Evolutionary conservation across 2,888 invertebrate species (phyloP), one percentile per base, ranked within the genome.

Genomic region (Megamerina dolium): DNA sequence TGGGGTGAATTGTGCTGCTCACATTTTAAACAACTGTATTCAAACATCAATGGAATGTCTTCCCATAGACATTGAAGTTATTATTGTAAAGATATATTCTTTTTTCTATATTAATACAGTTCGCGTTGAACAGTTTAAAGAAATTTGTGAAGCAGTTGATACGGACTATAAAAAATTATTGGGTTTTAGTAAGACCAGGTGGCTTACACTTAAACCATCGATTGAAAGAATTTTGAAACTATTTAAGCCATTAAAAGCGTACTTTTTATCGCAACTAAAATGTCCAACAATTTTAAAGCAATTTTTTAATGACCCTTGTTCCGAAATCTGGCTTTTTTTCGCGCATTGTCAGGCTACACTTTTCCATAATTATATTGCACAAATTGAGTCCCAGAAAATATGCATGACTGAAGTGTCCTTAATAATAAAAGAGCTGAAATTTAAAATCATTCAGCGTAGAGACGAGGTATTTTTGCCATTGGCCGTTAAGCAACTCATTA

Each of bases 1-100:
- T 44, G 36, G 43, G 5, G 46, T 48, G 5, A 46, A 46, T 44
- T 47, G 47, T 36, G 48, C 40, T 42, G 43, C 42, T 17, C 46
- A 48, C 38, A 41, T 50, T 33, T 21, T 49, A 34, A 45, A 45
- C 37, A 48, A 48, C 27, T 44, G 42, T 30, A 46, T 51, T 37
- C 46, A 51, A 45, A 37, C 45, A 5, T 34, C 45, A 23, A 35
- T 37, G 29, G 48, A 48, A 18, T 36, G 31, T 23, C 38, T 48
- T n/a, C 48, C 46, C 18, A 27, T 51, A 27, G 46, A 49, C 36
- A 33, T 49, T 27, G 49, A 48, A 43, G 42, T 47, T 19, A 38
- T 51, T 43, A 32, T 51, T 30, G 39, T 46, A 6, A 49, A 49
- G 19, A 49, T 44, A 19, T 49, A 42, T 39, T 45, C 43, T 3